Percentiles rank a stretch among this genome's conserved stretches.
Conservation (phyloP, 2,888 invertebrate species). For the Brachylomia viminalis region DNA sequence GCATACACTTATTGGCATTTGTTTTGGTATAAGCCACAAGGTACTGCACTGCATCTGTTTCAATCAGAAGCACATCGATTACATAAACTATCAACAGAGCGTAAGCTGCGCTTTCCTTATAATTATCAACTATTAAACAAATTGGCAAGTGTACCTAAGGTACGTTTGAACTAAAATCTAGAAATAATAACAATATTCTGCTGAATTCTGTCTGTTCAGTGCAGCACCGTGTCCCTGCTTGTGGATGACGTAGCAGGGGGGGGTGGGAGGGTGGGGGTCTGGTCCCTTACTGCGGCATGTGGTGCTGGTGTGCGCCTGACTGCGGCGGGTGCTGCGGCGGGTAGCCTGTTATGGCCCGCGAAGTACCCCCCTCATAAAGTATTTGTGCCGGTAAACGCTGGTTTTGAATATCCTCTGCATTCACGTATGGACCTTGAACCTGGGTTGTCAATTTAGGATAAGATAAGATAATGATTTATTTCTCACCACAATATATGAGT, state of each 20-base stretch:
- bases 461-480: background rate
- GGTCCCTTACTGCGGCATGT: slow-evolving; percentile 73
- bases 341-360: slow-evolving; percentile 64
- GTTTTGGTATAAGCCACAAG: slow-evolving; percentile 40
- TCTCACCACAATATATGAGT: no score
- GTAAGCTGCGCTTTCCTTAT: slow-evolving; percentile 49
- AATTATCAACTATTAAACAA: slow-evolving; percentile 40
- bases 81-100: slow-evolving; percentile 19
- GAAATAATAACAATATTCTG: slow-evolving; percentile 30
- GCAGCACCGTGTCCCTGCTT: slow-evolving; percentile 13
- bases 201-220: slow-evolving; percentile 14
- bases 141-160: slow-evolving; percentile 55
- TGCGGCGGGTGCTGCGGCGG: slow-evolving; percentile 59
- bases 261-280: no score
- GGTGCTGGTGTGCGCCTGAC: slow-evolving; percentile 65
- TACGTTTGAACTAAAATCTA: slow-evolving; percentile 45
- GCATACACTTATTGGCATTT: slow-evolving; percentile 16
- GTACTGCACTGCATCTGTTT: slow-evolving; percentile 13
- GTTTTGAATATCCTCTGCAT: slow-evolving; percentile 73
- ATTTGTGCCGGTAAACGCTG: slow-evolving; percentile 74
- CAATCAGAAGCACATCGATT: slow-evolving; percentile 15
- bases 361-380: slow-evolving; percentile 69
- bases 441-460: slow-evolving; percentile 49
- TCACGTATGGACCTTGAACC: slow-evolving; percentile 76
- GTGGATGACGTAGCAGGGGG: background rate